Evolutionary conservation across 2,888 invertebrate genomes (phyloP).

Genomic region (Temnothorax ravouxi): DNA sequence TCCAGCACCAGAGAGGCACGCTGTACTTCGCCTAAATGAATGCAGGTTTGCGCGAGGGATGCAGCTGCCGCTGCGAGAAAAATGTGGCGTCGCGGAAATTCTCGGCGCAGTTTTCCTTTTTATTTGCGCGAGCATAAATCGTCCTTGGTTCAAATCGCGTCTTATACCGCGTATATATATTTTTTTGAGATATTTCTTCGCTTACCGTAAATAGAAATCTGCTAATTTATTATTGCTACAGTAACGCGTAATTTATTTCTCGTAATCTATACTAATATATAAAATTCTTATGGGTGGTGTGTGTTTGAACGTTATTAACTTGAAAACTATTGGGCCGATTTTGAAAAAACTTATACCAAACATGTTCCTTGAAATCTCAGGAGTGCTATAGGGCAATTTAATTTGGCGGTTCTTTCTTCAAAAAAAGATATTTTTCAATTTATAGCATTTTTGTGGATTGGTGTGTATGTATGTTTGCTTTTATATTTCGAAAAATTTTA

Average conservation of each 20-base stretch:
- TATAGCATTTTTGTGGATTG: too few relatives aligned
- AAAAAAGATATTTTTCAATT: too few relatives aligned
- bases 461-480: too few relatives aligned
- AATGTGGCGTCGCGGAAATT: slow-evolving; percentile 40
- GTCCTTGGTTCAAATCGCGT: slow-evolving; percentile 6
- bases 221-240: slow-evolving; percentile 17
- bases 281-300: too few relatives aligned
- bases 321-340: too few relatives aligned
- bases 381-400: too few relatives aligned
- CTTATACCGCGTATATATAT: background rate
- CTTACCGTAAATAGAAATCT: background rate
- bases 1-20: background rate
- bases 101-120: slow-evolving; percentile 26
- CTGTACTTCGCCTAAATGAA: slow-evolving; percentile 43
- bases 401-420: too few relatives aligned
- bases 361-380: too few relatives aligned
- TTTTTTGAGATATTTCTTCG: background rate
- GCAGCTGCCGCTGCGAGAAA: slow-evolving; percentile 47
- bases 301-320: too few relatives aligned
- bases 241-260: background rate
- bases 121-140: slow-evolving; percentile 39
- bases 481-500: too few relatives aligned
- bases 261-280: background rate
- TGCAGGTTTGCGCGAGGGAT: slow-evolving; percentile 37
- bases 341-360: too few relatives aligned